Conservation (phyloP, 1,140 invertebrate genomes). For the Laupala kohalensis region DNA sequence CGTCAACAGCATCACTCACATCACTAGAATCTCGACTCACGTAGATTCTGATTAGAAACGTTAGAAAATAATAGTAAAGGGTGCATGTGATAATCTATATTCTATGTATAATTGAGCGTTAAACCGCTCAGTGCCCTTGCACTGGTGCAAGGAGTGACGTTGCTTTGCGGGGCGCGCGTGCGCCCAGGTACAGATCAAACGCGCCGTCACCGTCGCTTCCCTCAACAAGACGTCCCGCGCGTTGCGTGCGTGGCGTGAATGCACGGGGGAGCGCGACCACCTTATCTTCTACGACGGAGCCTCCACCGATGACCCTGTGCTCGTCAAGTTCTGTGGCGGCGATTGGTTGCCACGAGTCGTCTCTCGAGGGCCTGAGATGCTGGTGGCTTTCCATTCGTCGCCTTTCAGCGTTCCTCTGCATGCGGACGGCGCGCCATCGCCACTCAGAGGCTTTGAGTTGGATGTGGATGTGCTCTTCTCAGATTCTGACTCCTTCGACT, state of each 20-base stretch:
- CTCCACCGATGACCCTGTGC: constrained; percentile 58
- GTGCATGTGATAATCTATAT: too few species aligned
- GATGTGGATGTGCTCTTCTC: constrained; percentile 77
- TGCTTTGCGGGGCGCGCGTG: too few species aligned
- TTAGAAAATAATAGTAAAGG: too few species aligned
- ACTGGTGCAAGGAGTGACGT: too few species aligned
- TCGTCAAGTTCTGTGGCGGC: constrained; percentile 77
- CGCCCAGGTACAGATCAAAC: constrained; percentile 12
- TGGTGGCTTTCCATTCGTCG: constrained; percentile 58
- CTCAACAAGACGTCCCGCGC: constrained; percentile 28
- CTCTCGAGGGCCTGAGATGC: constrained; percentile 60
- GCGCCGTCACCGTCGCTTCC: constrained; percentile 12
- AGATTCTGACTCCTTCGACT: constrained; percentile 65
- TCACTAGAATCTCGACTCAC: too few species aligned
- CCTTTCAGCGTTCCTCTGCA: constrained; percentile 58
- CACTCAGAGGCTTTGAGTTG: constrained; percentile 61
- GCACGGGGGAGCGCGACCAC: constrained; percentile 64
- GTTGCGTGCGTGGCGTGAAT: constrained; percentile 66
- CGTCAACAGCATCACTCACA: too few species aligned
- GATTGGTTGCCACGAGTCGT: constrained; percentile 62
- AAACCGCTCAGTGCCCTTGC: too few species aligned
- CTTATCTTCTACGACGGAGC: constrained; percentile 77
- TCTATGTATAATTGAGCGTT: too few species aligned
- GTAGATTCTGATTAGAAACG: too few species aligned
- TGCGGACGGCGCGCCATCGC: constrained; percentile 34